Evolutionary conservation across 2,888 invertebrate species (phyloP).

Genomic region (Leptinotarsa juncta): DNA sequence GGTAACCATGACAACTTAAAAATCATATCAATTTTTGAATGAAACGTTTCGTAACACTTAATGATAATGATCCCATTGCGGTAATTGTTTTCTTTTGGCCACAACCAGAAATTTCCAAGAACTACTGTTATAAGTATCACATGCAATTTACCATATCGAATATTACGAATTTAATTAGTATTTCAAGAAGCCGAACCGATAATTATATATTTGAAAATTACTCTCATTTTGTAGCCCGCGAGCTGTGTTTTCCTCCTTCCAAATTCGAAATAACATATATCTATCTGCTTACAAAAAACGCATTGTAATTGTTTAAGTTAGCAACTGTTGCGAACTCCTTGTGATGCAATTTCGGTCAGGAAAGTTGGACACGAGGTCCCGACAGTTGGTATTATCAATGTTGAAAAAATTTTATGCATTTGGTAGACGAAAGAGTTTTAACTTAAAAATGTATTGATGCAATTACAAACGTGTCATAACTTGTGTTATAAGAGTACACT

Average conservation of each 20-base stretch:
- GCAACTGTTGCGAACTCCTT: constrained; percentile 27
- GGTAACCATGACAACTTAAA: constrained; percentile 4
- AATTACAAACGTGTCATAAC: no score
- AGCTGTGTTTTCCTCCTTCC: constrained; percentile 17
- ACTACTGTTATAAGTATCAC: constrained; percentile 15
- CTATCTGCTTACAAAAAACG: constrained; percentile 20
- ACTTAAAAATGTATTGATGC: not conserved
- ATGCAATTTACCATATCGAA: constrained; percentile 16
- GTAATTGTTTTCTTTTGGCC: constrained; percentile 12
- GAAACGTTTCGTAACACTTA: constrained; percentile 13
- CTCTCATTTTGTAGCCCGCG: constrained; percentile 18
- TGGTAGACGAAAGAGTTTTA: not conserved
- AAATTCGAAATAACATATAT: constrained; percentile 24
- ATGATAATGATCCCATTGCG: constrained; percentile 1
- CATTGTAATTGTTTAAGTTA: constrained; percentile 25
- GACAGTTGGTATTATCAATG: constrained; percentile 1
- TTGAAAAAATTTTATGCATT: not conserved
- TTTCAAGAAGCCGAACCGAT: constrained; percentile 5
- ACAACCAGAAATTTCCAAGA: not conserved
- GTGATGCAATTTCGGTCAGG: constrained; percentile 18
- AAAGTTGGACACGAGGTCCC: constrained; percentile 16
- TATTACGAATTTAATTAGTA: constrained; percentile 22
- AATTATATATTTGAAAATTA: constrained; percentile 21
- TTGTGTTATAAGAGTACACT: no score
- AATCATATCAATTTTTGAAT: constrained; percentile 17